Evolutionary conservation across 2,113 vertebrate genomes (phyloP), one percentile per base, ranked within the genome.

Genomic region (Gymnorhina tibicen): DNA sequence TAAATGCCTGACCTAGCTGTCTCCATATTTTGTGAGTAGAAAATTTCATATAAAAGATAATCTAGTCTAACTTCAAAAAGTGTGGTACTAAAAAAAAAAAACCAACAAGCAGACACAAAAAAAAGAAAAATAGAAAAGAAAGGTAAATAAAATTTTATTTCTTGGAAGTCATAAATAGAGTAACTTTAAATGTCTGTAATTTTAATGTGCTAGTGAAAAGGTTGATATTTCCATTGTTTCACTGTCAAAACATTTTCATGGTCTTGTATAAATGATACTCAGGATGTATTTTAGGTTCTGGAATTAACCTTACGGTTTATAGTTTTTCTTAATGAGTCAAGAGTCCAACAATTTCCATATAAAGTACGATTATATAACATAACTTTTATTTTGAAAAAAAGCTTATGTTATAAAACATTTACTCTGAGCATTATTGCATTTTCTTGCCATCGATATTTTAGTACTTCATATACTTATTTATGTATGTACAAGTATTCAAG

Each of bases 51-150:
- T 18, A 16, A 74, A 56, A 21, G 20, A 7, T 46, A 60, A 68
- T 30, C 20, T 37, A 59, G 14, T 60, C 21, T 37, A 77, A 60
- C 21, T 80, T 23, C 3, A 64, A 84, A 63, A 87, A 39, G 6
- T 28, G 2, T 9, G 47, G 33, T 27, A 50, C 13, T 35, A 30
- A 75, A 62, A 60, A 14, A 13, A 24, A 59, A 13, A 52, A 23
- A 32, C 4, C 14, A 30, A 7, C 6, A 39, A 30, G 2, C 14
- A 42, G 63, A 21, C 6, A 16, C n/a, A 16, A 7, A 55, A 4
- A 3, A 7, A 3, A 10, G 27, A 59, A 14, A 39, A 2, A 7
- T 9, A 12, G 26, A 59, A 32, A 35, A 7, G 1, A 17, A 72
- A 64, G 1, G 0, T 16, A 53, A 39, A 87, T 24, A 59, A 3